Percentiles rank a stretch among this genome's conserved stretches.
Conservation (phyloP, 1,140 invertebrate genomes). For the Macrosteles quadrilineatus region DNA sequence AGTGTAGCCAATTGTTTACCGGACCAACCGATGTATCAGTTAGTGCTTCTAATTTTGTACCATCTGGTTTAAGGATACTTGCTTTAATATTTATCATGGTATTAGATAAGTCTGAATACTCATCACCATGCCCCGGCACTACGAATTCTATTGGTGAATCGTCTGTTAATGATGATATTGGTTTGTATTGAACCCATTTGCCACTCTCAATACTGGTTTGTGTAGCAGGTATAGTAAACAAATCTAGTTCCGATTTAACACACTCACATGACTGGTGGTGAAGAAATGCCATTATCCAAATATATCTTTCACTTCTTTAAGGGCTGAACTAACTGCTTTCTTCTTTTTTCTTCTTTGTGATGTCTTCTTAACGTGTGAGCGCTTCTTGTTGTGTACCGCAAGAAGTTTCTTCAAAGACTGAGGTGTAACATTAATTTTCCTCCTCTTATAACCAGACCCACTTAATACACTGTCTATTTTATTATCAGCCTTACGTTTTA, state of each 20-base stretch:
- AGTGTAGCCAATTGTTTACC: too few relatives aligned
- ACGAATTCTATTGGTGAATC: conserved; percentile 50
- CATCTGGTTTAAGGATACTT: too few relatives aligned
- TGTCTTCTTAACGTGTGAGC: conserved; percentile 38
- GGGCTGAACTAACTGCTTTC: not conserved
- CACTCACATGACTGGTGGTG: conserved; percentile 8
- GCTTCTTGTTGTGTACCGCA: conserved; percentile 37
- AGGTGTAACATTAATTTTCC: not conserved
- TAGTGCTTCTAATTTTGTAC: conserved; percentile 51
- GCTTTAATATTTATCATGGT: conserved; percentile 47
- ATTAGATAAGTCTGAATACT: conserved; percentile 50
- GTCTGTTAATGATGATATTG: conserved; percentile 44
- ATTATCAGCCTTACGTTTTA: conserved; percentile 13
- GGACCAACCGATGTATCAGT: too few relatives aligned
- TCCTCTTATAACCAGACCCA: conserved; percentile 17
- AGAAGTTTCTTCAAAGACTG: conserved; percentile 4
- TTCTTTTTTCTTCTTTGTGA: not conserved
- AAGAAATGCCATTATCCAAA: conserved; percentile 18
- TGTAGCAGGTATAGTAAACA: conserved; percentile 43
- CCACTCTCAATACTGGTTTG: too few relatives aligned
- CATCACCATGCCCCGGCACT: conserved; percentile 45
- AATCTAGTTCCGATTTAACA: conserved; percentile 21
- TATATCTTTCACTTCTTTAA: not conserved
- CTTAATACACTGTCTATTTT: not conserved
- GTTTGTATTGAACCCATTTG: too few relatives aligned